Evolutionary conservation across 2,113 vertebrate species (phyloP), one percentile per base, ranked within the genome.

Genomic region (Atlantisia rogersi): DNA sequence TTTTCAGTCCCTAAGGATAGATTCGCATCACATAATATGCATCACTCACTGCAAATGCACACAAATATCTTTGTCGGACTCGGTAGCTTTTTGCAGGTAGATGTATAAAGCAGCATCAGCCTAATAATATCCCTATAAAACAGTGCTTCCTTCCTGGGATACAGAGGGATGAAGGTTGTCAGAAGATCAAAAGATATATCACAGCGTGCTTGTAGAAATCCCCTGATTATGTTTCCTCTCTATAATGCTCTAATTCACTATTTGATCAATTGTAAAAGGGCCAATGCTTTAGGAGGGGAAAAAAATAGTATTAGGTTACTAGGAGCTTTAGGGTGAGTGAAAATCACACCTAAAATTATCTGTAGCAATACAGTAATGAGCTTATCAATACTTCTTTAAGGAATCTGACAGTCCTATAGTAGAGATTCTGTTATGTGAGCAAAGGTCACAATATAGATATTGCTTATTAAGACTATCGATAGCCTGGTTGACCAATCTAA

Each of bases 141-240:
- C 88, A 96, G 92, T n/a, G 7, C 63, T 95, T 97, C 94, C 93
- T 96, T 93, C 55, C 35, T 15, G 83, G 97, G 96, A 97, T 97
- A 80, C 96, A 97, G 95, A 93, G 94, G 98, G 97, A 98, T 96
- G 97, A 97, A 97, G 96, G 97, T 94, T 97, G 97, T 98, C 97
- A 97, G 97, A 97, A 98, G 97, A 98, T 98, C 97, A 98, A 98
- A 98, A 96, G 96, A 95, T 95, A 95, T 97, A 97, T 98, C 98
- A 97, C 95, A 97, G 96, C 90, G 83, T 94, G 93, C 97, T 97
- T 97, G 97, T 97, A 97, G 93, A 95, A 97, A 97, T 96, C 95
- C 97, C 97, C 88, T 96, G 96, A 97, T 98, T 97, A 93, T 90
- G 68, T 96, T 96, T 96, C 96, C 95, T 97, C 76, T 96, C 86